Evolutionary conservation across 2,888 invertebrate genomes (phyloP).

Genomic region (Pilophorus perplexus): DNA sequence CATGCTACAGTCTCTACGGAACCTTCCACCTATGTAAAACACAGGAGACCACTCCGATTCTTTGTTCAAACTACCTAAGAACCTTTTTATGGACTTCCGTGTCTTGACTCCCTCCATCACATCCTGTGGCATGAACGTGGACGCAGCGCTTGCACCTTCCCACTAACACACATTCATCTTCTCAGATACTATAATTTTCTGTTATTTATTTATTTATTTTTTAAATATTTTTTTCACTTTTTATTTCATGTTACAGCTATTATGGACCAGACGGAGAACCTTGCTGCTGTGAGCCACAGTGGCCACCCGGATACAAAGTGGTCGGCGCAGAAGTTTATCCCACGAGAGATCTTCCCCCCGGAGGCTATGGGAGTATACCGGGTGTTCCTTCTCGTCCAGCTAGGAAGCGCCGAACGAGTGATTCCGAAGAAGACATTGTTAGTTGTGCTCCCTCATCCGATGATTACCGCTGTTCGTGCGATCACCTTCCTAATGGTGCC

Average conservation of each 20-base stretch:
- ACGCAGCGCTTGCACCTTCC: no score
- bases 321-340: constrained; percentile 40
- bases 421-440: constrained; percentile 47
- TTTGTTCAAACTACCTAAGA: no score
- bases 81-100: no score
- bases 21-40: no score
- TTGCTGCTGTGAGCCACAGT: constrained; percentile 46
- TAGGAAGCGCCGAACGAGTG: constrained; percentile 38
- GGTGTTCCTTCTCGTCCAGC: constrained; percentile 44
- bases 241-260: constrained; percentile 43
- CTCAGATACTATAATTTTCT: no score
- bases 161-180: no score
- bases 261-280: constrained; percentile 37
- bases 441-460: constrained; percentile 40
- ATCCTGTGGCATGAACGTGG: no score
- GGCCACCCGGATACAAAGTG: constrained; percentile 40
- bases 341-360: constrained; percentile 29
- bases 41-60: no score
- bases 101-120: no score
- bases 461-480: constrained; percentile 47
- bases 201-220: no score
- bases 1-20: no score
- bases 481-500: constrained; percentile 47
- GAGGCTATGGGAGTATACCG: constrained; percentile 43
- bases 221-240: no score